Evolutionary conservation across 2,113 vertebrate species (phyloP), one percentile per base, ranked within the genome.

Genomic region (Tyto alba): DNA sequence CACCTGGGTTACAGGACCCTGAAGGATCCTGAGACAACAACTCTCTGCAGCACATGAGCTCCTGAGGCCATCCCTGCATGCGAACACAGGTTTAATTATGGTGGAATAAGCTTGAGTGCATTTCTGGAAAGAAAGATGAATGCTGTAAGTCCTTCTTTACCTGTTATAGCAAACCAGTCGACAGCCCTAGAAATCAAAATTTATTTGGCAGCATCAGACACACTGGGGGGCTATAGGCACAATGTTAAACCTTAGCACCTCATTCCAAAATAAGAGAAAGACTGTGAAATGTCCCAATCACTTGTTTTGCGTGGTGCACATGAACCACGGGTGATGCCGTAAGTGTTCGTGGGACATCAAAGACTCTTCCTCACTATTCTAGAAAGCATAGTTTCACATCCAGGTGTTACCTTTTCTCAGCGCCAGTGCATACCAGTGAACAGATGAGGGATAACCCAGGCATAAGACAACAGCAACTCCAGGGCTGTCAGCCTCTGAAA

Each of bases 201-300:
- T 13, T 3, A 4, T 10, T 59, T 23, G 43, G 36, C 69, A 84
- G 52, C 36, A 9, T 60, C 73, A 40, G 26, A 2, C 36, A 27
- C 26, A 5, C 11, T 1, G 21, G 52, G 27, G 9, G 26, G 16
- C 45, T 40, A 15, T 9, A 29, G 45, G 23, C 8, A 29, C 7
- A 5, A 8, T 20, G 16, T 47, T 45, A 53, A 63, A 43, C 34
- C 45, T 69, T 76, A 72, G 45, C 55, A 52, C 50, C 40, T 81
- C n/a, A 5, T n/a, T 30, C 45, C 60, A 50, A 62, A 81, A n/a
- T 15, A 32, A 19, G 26, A 77, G 17, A 8, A 45, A 68, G 26
- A 13, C 16, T 47, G 3, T 7, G 6, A 56, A 36, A 7, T 6
- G 3, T 22, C 64, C 47, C 3, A 2, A 57, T 43, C 15, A 2